Evolutionary conservation across 30 jellyfish, hydroid and myxozoan species (phyloP).

Genomic region (Nemopilema nomurai): DNA sequence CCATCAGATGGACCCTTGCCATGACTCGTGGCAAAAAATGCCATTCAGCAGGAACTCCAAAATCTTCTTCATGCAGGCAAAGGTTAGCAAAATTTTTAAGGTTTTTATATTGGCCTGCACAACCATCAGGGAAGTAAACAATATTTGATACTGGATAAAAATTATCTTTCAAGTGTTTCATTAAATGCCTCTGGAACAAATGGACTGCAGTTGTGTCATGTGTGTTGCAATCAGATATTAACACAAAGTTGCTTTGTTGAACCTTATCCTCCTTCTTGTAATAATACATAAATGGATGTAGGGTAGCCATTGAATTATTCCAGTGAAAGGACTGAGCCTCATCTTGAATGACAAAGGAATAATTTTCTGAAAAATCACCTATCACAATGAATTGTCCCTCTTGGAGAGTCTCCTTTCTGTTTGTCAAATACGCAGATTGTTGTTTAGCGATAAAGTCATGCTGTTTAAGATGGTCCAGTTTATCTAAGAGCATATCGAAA

Average conservation of each 20-base stretch:
- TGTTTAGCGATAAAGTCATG: slow-evolving; percentile 56
- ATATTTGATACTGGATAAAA: neutral
- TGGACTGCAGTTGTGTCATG: slow-evolving; percentile 39
- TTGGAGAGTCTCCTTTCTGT: neutral
- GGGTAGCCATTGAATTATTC: slow-evolving; percentile 40
- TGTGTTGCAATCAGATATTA: slow-evolving; percentile 35
- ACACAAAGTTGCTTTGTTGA: neutral
- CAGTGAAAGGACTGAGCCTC: slow-evolving; percentile 37
- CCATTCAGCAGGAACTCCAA: slow-evolving; percentile 28
- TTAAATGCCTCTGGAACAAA: slow-evolving; percentile 3
- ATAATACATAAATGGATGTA: slow-evolving; percentile 45
- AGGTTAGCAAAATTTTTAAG: slow-evolving; percentile 28
- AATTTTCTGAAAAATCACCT: slow-evolving; percentile 53
- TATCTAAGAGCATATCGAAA: neutral
- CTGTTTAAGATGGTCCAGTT: slow-evolving; percentile 1
- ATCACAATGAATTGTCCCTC: slow-evolving; percentile 28
- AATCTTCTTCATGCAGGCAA: slow-evolving; percentile 41
- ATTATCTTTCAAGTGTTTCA: neutral
- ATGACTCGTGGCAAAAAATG: slow-evolving; percentile 65
- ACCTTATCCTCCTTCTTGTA: neutral
- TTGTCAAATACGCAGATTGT: slow-evolving; percentile 11
- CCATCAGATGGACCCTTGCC: slow-evolving; percentile 75
- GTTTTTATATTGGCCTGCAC: slow-evolving; percentile 50
- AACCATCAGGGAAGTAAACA: slow-evolving; percentile 47
- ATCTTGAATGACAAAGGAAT: slow-evolving; percentile 41